Conservation (phyloP, 2,113 vertebrate genomes). For the Pygoscelis antarcticus region DNA sequence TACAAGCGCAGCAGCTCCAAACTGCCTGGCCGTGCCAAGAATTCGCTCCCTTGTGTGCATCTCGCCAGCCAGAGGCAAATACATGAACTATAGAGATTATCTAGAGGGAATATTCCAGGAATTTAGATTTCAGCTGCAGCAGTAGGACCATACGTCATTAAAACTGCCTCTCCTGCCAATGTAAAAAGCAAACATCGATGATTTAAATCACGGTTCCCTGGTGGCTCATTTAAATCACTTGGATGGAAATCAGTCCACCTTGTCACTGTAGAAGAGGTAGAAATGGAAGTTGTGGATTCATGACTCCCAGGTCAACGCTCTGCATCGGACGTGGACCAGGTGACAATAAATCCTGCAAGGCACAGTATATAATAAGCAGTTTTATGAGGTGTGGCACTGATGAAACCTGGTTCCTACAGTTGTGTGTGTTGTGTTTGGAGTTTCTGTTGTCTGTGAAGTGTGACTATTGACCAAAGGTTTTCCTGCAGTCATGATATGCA, state of each 20-base stretch:
- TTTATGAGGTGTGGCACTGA: not conserved
- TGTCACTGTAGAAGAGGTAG: not conserved
- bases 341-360: not conserved
- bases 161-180: conserved; percentile 47
- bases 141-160: conserved; percentile 41
- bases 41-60: not conserved
- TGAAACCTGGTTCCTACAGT: not conserved
- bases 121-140: conserved; percentile 10
- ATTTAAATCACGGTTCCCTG: conserved; percentile 18
- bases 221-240: conserved; percentile 51
- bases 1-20: conserved; percentile 35
- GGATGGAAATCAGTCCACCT: conserved; percentile 52
- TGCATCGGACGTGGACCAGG: not conserved
- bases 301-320: not conserved
- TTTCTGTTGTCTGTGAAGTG: not conserved
- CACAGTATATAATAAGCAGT: not conserved
- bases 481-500: not conserved
- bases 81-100: conserved; percentile 43
- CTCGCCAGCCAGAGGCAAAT: conserved; percentile 23
- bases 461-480: not conserved
- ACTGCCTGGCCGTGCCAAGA: not conserved
- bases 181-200: conserved; percentile 48
- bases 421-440: not conserved
- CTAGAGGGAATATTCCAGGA: conserved; percentile 45
- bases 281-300: conserved; percentile 26